Base-by-base conservation (phyloP, 2,888 invertebrate genomes). In the Arctia plantaginis region DNA sequence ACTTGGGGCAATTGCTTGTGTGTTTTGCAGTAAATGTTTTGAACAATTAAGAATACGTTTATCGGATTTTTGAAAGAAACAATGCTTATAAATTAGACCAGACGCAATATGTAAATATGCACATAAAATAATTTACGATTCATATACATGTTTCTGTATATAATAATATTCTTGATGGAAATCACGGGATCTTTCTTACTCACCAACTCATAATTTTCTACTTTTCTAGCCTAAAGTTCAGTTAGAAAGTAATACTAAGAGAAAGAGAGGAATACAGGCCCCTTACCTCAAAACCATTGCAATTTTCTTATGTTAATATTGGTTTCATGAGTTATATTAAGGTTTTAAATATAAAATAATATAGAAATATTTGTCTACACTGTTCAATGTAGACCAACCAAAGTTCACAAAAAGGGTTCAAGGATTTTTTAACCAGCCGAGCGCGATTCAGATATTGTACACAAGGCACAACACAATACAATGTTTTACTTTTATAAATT, bases 101-200 rank as follows among this genome's bases (percentile, higher is more conserved):
- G 47, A 35, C 69, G 23, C 44, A 74, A 80, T 77, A 76, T 69
- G 75, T 77, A 81, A 84, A 78, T 79, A 80, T 80, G 78, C 77
- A 77, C 73, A 78, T 76, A 78, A 80, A 75, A 82, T 80, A 78
- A 82, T 83, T 85, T 85, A 82, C 67, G 85, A 83, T 80, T 76
- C 79, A 75, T 78, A 78, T 80, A 80, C 78, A 67, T 76, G 78
- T 82, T 81, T 84, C 81, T 83, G 77, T 77, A 84, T 83, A 80
- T 80, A 83, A 83, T 83, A 81, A 83, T 82, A 79, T 80, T 79
- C 72, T 75, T 41, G 69, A 71, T 74, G 66, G 77, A 77, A 77
- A 78, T 79, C 35, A 77, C 75, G 74, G 80, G 74, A 78, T 83
- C 77, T 77, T 77, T 80, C 80, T 81, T 74, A 74, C 77, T 78